Evolutionary conservation across 2,797 vertebrate genomes (phyloP).

Genomic region (Poecilia wingei): DNA sequence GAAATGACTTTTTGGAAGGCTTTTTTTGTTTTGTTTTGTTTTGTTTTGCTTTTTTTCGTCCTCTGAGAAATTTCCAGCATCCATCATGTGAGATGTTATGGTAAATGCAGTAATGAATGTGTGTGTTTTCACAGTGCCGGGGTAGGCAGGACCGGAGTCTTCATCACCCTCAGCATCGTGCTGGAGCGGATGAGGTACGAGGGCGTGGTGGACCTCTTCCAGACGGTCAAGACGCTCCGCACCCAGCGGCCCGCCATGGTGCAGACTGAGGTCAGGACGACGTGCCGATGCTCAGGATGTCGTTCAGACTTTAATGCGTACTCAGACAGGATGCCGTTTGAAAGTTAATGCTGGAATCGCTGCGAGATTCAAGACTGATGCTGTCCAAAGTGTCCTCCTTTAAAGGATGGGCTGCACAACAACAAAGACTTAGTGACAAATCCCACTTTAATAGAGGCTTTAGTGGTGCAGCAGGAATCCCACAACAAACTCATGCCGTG

Average conservation of each 20-base stretch:
- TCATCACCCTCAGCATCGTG: constrained; percentile 96
- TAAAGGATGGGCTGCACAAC: constrained; percentile 3
- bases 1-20: not conserved
- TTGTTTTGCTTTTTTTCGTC: not conserved
- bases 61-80: constrained; percentile 2
- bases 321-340: not conserved
- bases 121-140: constrained; percentile 83
- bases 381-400: constrained; percentile 22
- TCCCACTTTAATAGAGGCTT: constrained; percentile 28
- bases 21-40: not conserved
- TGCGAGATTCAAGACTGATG: constrained; percentile 17
- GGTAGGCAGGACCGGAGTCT: constrained; percentile 93
- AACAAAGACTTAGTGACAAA: constrained; percentile 29
- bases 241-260: constrained; percentile 97
- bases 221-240: constrained; percentile 95
- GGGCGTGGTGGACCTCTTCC: constrained; percentile 96
- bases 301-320: not conserved
- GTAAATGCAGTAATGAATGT: constrained; percentile 6
- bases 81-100: not conserved
- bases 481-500: constrained; percentile 7
- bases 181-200: constrained; percentile 96
- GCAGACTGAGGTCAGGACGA: constrained; percentile 89
- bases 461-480: constrained; percentile 23
- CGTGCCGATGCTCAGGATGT: not conserved
- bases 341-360: constrained; percentile 22